phyloP scores from a whole-genome alignment of 2,113 vertebrate species.

The Hassar affinis region DNA sequence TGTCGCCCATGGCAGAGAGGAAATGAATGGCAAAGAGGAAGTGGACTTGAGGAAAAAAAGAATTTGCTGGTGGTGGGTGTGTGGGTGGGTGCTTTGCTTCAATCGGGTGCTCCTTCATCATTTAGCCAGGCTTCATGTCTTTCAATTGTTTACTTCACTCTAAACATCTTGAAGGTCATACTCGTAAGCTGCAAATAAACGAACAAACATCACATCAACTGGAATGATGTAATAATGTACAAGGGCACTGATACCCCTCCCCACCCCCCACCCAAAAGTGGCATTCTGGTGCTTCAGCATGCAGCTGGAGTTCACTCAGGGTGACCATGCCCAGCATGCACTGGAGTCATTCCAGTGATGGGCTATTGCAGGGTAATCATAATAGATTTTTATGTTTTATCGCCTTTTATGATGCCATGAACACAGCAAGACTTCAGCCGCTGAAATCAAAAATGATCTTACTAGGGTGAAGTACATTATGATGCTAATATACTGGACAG shows the following conservation, averaged over 20 bases:
- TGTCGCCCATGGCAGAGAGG: not conserved
- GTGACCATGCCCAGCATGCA: not conserved
- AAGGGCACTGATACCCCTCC: not conserved
- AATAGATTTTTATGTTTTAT: constrained; percentile 15
- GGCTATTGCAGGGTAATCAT: not conserved
- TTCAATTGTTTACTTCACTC: not conserved
- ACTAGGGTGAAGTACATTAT: not conserved
- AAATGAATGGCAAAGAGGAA: constrained; percentile 11
- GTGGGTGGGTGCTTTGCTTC: not conserved
- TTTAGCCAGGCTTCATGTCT: not conserved
- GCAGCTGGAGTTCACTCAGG: not conserved
- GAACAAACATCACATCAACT: not conserved
- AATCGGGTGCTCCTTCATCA: not conserved
- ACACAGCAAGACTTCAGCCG: not conserved
- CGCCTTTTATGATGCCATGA: constrained; percentile 9
- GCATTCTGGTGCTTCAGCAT: constrained; percentile 31
- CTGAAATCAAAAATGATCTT: constrained; percentile 29
- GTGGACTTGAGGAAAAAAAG: not conserved
- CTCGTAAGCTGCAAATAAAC: not conserved
- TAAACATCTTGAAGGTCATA: constrained; percentile 12
- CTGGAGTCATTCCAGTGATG: not conserved
- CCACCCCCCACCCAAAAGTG: too few species aligned
- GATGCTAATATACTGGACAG: not conserved
- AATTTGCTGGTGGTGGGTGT: not conserved
- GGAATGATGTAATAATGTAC: not conserved